These are phyloP conservation scores for Mellivora capensis DNA, from an alignment of 2,113 vertebrate species.

Conservation along the genomic window DNA sequence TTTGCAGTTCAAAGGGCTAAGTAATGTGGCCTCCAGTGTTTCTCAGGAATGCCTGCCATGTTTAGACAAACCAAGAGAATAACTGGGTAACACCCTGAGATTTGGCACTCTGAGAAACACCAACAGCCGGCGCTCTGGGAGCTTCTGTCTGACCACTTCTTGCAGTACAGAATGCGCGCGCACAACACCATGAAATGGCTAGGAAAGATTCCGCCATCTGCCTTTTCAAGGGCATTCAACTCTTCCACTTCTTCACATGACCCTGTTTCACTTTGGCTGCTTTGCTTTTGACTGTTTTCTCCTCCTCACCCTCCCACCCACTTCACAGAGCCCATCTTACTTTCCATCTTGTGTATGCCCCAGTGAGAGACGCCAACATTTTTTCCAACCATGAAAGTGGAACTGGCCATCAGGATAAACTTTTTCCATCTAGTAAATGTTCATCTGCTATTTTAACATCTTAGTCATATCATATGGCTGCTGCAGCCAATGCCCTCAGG, in stretches of 20 bases:
- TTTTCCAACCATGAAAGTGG: conserved; percentile 8
- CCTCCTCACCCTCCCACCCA: background rate
- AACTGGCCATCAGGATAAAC: background rate
- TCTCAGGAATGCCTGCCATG: conserved; percentile 16
- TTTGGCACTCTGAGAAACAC: background rate
- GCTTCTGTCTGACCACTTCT: background rate
- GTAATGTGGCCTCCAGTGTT: background rate
- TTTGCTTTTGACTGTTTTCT: background rate
- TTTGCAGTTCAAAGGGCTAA: background rate
- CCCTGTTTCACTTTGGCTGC: background rate
- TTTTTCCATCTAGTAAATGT: conserved; percentile 34
- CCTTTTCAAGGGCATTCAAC: background rate
- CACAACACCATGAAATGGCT: background rate
- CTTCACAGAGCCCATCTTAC: conserved; percentile 1
- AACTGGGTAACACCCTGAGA: background rate
- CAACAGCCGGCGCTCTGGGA: background rate
- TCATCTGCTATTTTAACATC: conserved; percentile 46
- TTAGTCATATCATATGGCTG: conserved; percentile 2
- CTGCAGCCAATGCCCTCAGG: background rate
- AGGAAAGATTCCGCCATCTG: background rate
- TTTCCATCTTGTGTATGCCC: conserved; percentile 35
- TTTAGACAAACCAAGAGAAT: conserved; percentile 38
- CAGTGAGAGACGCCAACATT: conserved; percentile 16
- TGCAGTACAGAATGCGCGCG: background rate
- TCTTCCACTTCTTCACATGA: background rate